Base-by-base conservation (phyloP, 2,113 vertebrate species). In the Erythrolamprus reginae region DNA sequence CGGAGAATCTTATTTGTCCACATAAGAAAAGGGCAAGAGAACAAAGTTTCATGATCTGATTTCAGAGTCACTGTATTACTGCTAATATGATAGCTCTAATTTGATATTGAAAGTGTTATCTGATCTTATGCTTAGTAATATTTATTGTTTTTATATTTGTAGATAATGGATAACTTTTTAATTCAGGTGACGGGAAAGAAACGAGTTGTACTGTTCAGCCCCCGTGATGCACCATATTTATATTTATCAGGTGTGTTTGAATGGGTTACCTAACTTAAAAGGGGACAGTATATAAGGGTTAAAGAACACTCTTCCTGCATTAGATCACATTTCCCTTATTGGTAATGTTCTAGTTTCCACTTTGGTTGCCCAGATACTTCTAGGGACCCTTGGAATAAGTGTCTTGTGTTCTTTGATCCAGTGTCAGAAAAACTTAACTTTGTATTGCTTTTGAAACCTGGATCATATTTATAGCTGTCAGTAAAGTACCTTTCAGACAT, bases 101-200 rank as follows among this genome's bases (percentile, higher is more conserved):
- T n/a, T n/a, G 70, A 15, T 51, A 42, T 10, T 86, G 15, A 42
- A 86, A 70, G 51, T 38, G 12, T 48, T 58, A 2, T 87, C 19
- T 33, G 82, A 4, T 13, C 23, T 19, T 19, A 6, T 77, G 23
- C 28, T 28, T 82, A 87, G 4, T 33, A 50, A 1, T 24, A 4
- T 1, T 92, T 17, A 38, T 5, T 48, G 5, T 33, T 47, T 52
- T 87, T 17, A 5, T 50, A 53, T 92, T 93, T 96, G 33, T 93
- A 99, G 99, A 98, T 99, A 94, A 99, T 99, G 99, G 99, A 99
- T 96, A 99, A 99, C 94, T 96, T 99, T 94, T 96, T 99, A 96
- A 98, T 99, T 95, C 99, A 99, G 97, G 98, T 99, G 94, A 98
- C 96, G 0, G 99, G 99, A 47, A 98, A 70, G 94, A 99, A 99